Base-by-base conservation (phyloP, 2,888 invertebrate species). In the Stenolophus ochropezus region DNA sequence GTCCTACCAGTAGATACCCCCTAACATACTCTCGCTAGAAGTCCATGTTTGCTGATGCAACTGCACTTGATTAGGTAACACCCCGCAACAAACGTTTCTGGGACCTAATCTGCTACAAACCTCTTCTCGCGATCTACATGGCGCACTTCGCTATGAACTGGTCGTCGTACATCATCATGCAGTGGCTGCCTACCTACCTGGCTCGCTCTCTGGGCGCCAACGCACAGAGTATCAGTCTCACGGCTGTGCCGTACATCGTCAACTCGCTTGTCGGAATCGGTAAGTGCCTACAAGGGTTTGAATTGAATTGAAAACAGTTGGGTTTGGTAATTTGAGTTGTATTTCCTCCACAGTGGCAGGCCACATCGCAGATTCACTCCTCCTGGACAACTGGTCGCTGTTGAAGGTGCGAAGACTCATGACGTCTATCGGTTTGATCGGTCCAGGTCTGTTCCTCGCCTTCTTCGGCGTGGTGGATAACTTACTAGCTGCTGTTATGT, bases 111-210 rank as follows among this genome's bases (percentile, higher is more conserved):
- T 88, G 91, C 51, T 92, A 93, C 86, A 93, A 93, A 92, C 92
- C 94, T 0, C 88, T 95, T 25, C 94, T 94, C 94, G 93, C 94
- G 3, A 91, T 94, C 84, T 95, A 95, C 85, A 91, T 93, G 81
- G 94, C 95, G 33, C 95, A 95, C 88, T 95, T 95, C 88, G 92
- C 93, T 25, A 95, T 95, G 95, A 95, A 95, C 88, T 95, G 94
- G 94, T 93, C 93, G 76, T 94, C 93, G 85, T 95, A 95, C 86
- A 94, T 94, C 83, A 94, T 95, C 85, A 94, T 95, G 94, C 94
- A 94, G 86, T 95, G 95, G 95, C 88, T 95, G 83, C 95, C 95
- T 2, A 95, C 94, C 0, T 95, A 95, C 87, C 88, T 95, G 84
- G 89, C 92, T 0, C 89, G 92, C 82, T 91, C 91, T 85, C 89